These are phyloP conservation scores for Manis crassicaudata DNA, from an alignment of 2,797 vertebrate genomes.

Conservation along the genomic window DNA sequence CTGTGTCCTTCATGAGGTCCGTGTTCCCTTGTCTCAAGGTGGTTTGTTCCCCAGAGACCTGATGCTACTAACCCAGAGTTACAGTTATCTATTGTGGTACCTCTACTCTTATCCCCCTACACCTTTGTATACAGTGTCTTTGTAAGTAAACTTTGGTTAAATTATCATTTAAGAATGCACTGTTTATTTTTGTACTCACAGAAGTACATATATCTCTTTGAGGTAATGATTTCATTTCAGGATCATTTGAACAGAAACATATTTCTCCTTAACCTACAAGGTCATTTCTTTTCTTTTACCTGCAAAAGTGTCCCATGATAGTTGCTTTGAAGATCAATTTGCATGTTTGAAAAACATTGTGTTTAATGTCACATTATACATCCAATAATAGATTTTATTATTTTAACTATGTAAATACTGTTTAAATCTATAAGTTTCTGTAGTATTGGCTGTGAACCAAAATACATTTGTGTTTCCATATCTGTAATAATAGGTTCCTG, in stretches of 20 bases:
- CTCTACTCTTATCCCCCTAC: not conserved
- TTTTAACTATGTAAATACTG: not conserved
- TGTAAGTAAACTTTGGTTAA: not conserved
- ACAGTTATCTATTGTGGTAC: not conserved
- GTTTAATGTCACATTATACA: not conserved
- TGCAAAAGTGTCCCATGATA: not conserved
- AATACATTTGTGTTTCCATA: not conserved
- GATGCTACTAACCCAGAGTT: not conserved
- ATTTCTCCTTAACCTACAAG: not conserved
- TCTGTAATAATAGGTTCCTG: not conserved
- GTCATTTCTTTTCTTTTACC: not conserved
- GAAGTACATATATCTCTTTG: not conserved
- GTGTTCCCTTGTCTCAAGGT: not conserved
- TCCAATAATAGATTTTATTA: not conserved
- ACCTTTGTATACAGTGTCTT: not conserved
- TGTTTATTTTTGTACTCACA: not conserved
- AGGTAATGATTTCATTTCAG: not conserved
- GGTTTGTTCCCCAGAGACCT: not conserved
- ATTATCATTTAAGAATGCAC: not conserved
- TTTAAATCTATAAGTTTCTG: not conserved
- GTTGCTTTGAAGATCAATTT: conserved; percentile 10
- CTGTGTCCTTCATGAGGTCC: not conserved
- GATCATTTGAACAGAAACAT: not conserved
- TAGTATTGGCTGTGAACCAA: not conserved
- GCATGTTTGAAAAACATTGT: not conserved